A percentile compares a stretch with the other conserved stretches of the same genome.
These are phyloP conservation scores for Acrocephalus kingi DNA, from an alignment of 2,113 vertebrate genomes.

Conservation along the genomic window DNA sequence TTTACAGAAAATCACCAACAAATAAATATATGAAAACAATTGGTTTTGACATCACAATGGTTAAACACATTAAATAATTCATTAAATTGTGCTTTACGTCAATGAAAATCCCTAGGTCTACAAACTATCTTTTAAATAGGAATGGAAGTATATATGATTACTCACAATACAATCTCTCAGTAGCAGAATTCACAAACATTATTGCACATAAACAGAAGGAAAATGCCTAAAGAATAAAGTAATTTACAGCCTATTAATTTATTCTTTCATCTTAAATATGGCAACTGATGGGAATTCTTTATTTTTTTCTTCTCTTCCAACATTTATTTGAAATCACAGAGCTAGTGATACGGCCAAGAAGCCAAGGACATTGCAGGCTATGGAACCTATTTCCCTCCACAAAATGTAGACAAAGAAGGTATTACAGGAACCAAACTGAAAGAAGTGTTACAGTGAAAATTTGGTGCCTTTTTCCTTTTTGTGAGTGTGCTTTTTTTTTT, in stretches of 20 bases:
- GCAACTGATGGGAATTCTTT: constrained; percentile 48
- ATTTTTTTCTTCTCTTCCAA: constrained; percentile 39
- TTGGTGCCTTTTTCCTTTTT: neutral
- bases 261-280: constrained; percentile 70
- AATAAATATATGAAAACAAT: constrained; percentile 70
- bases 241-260: constrained; percentile 70
- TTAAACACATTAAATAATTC: constrained; percentile 79
- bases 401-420: neutral
- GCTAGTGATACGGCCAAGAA: neutral
- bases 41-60: constrained; percentile 75
- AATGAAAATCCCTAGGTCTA: constrained; percentile 73
- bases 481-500: neutral
- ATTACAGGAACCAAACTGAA: neutral
- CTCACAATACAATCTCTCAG: constrained; percentile 75
- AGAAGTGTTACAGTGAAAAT: neutral
- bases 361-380: neutral
- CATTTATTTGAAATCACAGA: constrained; percentile 37
- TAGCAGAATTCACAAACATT: constrained; percentile 74
- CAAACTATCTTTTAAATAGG: constrained; percentile 76
- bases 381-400: neutral
- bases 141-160: constrained; percentile 72
- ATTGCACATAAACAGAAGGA: constrained; percentile 76
- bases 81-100: constrained; percentile 81
- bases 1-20: constrained; percentile 65
- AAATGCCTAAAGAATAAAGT: constrained; percentile 65